Conservation (phyloP, 2,113 vertebrate species). For the Atractosteus spatula region DNA sequence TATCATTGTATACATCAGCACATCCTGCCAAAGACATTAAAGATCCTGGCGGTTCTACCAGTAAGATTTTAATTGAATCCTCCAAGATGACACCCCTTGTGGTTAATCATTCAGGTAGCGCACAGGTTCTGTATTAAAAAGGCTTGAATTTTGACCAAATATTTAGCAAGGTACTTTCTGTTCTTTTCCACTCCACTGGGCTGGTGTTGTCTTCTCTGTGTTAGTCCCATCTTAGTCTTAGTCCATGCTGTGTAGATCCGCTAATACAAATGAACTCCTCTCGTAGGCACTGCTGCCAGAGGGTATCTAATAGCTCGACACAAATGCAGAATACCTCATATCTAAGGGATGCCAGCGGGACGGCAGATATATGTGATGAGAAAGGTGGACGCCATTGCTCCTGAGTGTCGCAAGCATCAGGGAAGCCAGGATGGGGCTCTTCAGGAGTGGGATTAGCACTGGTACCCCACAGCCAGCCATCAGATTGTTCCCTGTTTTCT, state of each 20-base stretch:
- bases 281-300: conserved; percentile 43
- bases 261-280: conserved; percentile 70
- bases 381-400: conserved; percentile 47
- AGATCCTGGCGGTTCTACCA: background rate
- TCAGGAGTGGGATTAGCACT: conserved; percentile 56
- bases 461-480: conserved; percentile 51
- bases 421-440: conserved; percentile 35
- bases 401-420: conserved; percentile 21
- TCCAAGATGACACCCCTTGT: background rate
- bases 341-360: conserved; percentile 66
- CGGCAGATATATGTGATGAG: conserved; percentile 55
- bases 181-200: background rate
- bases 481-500: conserved; percentile 42
- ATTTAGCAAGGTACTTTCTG: background rate
- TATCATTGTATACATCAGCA: too few species aligned
- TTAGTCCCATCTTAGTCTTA: conserved; percentile 38
- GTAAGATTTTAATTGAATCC: background rate
- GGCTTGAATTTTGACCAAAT: background rate
- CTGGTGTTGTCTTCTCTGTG: conserved; percentile 57
- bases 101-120: background rate
- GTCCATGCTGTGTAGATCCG: conserved; percentile 58
- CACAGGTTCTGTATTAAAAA: background rate
- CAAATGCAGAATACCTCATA: conserved; percentile 62
- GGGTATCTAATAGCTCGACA: conserved; percentile 59
- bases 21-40: too few species aligned